These are phyloP conservation scores for Luperina testacea DNA, from an alignment of 2,888 invertebrate genomes.

Conservation along the genomic window DNA sequence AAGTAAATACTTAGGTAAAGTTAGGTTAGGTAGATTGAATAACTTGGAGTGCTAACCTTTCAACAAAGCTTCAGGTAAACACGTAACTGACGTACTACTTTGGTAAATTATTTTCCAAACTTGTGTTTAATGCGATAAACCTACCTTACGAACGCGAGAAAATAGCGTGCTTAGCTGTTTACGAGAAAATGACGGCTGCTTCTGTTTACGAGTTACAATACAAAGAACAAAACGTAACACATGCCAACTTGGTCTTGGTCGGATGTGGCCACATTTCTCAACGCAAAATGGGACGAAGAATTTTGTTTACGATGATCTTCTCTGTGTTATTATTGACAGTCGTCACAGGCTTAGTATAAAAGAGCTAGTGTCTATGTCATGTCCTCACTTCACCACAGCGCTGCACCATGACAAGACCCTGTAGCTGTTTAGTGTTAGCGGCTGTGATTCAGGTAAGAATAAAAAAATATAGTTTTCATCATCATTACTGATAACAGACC, in stretches of 20 bases:
- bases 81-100: background rate
- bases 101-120: slow-evolving; percentile 1
- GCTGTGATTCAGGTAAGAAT: slow-evolving; percentile 19
- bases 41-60: background rate
- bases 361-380: background rate
- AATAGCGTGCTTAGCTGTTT: background rate
- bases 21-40: background rate
- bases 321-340: slow-evolving; percentile 16
- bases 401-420: slow-evolving; percentile 18
- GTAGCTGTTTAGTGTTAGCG: slow-evolving; percentile 11
- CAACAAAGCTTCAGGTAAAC: background rate
- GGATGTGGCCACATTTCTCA: slow-evolving; percentile 6
- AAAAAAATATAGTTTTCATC: background rate
- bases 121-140: background rate
- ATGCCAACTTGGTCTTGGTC: background rate
- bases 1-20: background rate
- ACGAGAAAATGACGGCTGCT: background rate
- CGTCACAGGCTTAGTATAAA: slow-evolving; percentile 19
- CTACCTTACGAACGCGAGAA: background rate
- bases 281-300: slow-evolving; percentile 2
- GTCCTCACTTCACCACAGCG: background rate
- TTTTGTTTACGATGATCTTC: slow-evolving; percentile 17
- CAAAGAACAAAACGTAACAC: background rate
- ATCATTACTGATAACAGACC: too few species aligned
- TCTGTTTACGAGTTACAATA: slow-evolving; percentile 8